Evolutionary conservation across 2,113 vertebrate species (phyloP).

Genomic region (Myodes glareolus): DNA sequence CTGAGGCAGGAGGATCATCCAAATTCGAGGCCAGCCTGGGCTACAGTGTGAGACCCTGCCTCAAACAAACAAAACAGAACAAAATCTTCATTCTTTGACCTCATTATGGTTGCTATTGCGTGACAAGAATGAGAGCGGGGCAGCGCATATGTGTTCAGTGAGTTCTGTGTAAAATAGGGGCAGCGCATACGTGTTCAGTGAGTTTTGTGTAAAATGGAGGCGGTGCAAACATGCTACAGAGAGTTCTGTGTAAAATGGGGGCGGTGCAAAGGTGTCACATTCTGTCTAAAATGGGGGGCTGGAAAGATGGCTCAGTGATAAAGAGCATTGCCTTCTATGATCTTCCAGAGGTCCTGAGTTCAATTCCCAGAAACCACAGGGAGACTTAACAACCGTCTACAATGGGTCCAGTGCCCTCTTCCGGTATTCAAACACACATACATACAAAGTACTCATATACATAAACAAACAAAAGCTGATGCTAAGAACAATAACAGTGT

Average conservation of each 20-base stretch:
- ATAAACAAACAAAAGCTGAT: constrained; percentile 16
- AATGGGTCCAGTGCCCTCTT: not conserved
- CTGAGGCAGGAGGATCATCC: not conserved
- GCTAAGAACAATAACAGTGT: constrained; percentile 70
- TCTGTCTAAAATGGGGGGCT: constrained; percentile 73
- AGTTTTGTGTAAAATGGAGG: not conserved
- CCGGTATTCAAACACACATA: too few species aligned
- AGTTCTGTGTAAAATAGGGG: constrained; percentile 45
- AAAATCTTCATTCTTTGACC: constrained; percentile 44
- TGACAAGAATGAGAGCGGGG: constrained; percentile 69
- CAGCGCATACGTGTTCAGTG: too few species aligned
- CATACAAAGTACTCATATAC: not conserved
- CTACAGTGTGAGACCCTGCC: not conserved
- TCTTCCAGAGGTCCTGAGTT: not conserved
- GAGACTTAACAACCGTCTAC: not conserved
- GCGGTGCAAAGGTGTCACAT: constrained; percentile 60
- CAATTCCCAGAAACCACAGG: not conserved
- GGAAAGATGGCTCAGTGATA: not conserved
- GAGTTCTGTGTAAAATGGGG: not conserved
- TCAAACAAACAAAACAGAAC: not conserved
- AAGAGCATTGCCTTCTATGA: not conserved
- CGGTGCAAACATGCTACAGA: too few species aligned
- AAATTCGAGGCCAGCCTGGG: not conserved
- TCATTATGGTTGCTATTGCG: constrained; percentile 60
- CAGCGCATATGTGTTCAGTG: constrained; percentile 61